A percentile compares a stretch with the other conserved stretches of the same genome.
phyloP scores from a whole-genome alignment of 2,797 vertebrate species.

The Balearica regulorum region DNA sequence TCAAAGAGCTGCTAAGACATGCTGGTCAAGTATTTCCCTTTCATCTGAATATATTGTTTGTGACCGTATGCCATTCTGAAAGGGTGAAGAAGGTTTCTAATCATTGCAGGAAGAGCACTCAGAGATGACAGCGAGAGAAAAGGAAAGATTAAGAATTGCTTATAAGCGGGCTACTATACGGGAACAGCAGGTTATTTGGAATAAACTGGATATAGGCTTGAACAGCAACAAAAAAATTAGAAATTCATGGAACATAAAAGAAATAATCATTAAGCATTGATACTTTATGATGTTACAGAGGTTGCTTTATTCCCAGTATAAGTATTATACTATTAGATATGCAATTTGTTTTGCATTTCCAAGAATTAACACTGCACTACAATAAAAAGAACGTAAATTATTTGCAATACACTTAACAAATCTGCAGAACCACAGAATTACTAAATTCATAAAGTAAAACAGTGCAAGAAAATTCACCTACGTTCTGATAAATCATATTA shows the following conservation, averaged over 20 bases:
- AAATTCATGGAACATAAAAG: neutral
- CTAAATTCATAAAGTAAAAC: neutral
- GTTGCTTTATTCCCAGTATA: neutral
- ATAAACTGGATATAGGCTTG: neutral
- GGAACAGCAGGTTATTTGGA: neutral
- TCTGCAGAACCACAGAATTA: neutral
- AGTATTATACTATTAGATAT: neutral
- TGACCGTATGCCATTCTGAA: neutral
- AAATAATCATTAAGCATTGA: neutral
- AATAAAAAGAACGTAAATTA: neutral
- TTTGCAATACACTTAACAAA: neutral
- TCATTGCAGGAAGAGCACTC: constrained; percentile 26
- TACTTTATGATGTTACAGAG: neutral
- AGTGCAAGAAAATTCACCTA: neutral
- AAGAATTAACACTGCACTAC: neutral
- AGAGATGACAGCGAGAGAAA: constrained; percentile 30
- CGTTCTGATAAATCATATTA: neutral
- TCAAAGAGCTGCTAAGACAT: constrained; percentile 59
- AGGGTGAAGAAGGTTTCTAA: constrained; percentile 52
- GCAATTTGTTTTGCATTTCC: neutral
- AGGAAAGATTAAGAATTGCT: constrained; percentile 35
- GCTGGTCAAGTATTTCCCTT: constrained; percentile 55
- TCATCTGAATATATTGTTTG: constrained; percentile 65
- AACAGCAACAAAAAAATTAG: neutral
- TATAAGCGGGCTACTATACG: neutral